These are phyloP conservation scores for Cydia pomonella DNA, from an alignment of 1,140 invertebrate species.

Conservation along the genomic window DNA sequence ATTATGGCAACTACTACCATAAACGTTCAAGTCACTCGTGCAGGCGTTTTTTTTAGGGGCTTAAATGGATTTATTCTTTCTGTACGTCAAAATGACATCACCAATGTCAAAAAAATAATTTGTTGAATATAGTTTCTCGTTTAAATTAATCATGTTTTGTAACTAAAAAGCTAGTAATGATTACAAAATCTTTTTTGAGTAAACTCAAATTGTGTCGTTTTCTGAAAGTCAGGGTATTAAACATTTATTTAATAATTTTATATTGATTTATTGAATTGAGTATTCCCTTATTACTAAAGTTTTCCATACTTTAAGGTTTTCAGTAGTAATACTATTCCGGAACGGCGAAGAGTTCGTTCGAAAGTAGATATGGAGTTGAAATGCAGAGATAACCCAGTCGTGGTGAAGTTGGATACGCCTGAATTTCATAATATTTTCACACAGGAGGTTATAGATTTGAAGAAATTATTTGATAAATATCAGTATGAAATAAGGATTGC, in stretches of 20 bases:
- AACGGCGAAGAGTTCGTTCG: conserved; percentile 46
- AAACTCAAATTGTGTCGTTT: conserved; percentile 34
- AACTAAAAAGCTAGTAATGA: conserved; percentile 37
- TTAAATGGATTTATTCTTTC: neutral
- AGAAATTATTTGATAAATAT: conserved; percentile 89
- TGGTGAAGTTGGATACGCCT: conserved; percentile 85
- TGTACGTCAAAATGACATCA: neutral
- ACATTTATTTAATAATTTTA: conserved; percentile 14
- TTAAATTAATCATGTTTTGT: neutral
- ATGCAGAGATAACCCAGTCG: conserved; percentile 84
- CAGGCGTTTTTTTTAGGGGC: neutral
- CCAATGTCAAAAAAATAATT: neutral
- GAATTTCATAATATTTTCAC: conserved; percentile 93
- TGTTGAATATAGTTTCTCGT: neutral
- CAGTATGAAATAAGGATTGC: conserved; percentile 94
- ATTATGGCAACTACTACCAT: neutral
- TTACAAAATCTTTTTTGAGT: conserved; percentile 31
- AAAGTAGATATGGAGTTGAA: conserved; percentile 74
- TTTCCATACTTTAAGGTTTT: conserved; percentile 44
- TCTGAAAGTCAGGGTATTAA: conserved; percentile 40
- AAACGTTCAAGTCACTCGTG: neutral
- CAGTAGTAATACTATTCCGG: conserved; percentile 41
- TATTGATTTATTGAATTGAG: conserved; percentile 33
- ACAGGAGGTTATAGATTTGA: conserved; percentile 86
- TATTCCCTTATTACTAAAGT: neutral